phyloP scores from a whole-genome alignment of 2,113 vertebrate genomes.

The Lathamus discolor region DNA sequence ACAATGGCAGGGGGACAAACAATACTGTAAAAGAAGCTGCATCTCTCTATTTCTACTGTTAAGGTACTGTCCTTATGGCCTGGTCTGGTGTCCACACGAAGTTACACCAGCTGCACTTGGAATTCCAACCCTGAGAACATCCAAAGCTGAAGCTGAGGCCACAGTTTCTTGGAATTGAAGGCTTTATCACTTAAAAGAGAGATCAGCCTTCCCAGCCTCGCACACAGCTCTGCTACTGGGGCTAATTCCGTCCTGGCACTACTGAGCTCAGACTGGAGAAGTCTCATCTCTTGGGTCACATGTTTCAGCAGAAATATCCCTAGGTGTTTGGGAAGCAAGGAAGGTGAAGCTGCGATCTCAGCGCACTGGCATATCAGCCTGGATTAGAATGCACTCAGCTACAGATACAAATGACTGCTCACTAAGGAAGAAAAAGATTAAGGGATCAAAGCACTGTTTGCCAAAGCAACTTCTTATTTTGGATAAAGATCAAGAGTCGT shows the following conservation, averaged over 20 bases:
- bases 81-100: not conserved
- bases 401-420: not conserved
- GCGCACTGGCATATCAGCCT: not conserved
- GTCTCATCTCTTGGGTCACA: not conserved
- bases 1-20: not conserved
- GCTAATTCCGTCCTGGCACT: not conserved
- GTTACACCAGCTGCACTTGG: not conserved
- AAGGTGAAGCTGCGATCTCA: not conserved
- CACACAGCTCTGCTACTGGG: not conserved
- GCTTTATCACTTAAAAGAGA: not conserved
- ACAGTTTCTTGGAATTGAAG: not conserved
- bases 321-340: not conserved
- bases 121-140: not conserved
- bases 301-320: not conserved
- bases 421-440: not conserved
- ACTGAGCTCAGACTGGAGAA: not conserved
- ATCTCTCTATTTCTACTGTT: not conserved
- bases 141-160: not conserved
- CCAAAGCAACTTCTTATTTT: not conserved
- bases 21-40: not conserved
- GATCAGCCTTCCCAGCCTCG: not conserved
- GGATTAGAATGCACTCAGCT: not conserved
- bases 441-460: not conserved
- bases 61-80: not conserved
- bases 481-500: not conserved